These are phyloP conservation scores for Hanleya hanleyi DNA, from an alignment of 2,888 invertebrate genomes.

Conservation along the genomic window DNA sequence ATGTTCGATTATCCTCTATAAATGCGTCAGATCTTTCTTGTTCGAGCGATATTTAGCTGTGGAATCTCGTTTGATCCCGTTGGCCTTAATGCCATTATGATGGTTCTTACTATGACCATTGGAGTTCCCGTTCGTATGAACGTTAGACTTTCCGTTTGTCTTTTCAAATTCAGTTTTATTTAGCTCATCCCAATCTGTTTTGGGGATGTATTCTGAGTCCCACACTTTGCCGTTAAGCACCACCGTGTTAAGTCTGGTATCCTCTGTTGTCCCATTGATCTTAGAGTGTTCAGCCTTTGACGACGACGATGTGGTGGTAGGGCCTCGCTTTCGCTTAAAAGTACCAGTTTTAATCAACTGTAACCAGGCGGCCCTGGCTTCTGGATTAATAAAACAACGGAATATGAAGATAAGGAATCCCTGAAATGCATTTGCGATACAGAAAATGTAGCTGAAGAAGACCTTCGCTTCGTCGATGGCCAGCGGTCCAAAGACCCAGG, in stretches of 20 bases:
- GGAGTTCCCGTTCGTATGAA: neutral
- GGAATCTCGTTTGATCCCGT: neutral
- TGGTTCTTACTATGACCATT: neutral
- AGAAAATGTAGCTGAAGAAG: constrained; percentile 63
- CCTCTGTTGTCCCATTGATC: neutral
- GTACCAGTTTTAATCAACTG: constrained; percentile 63
- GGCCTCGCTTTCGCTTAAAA: constrained; percentile 59
- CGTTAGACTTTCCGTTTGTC: neutral
- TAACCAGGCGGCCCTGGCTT: constrained; percentile 62
- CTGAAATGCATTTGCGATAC: constrained; percentile 41
- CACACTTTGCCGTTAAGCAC: neutral
- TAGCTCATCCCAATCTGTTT: neutral
- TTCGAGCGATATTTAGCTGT: neutral
- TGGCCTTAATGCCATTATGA: neutral
- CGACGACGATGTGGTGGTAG: constrained; percentile 26
- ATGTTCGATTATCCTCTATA: too few relatives aligned
- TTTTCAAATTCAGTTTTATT: neutral
- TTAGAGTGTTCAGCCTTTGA: neutral
- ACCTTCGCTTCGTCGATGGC: constrained; percentile 63
- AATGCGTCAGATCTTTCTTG: neutral
- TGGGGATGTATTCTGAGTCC: neutral
- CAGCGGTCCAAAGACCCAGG: constrained; percentile 69
- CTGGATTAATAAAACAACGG: constrained; percentile 63
- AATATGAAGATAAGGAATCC: constrained; percentile 67
- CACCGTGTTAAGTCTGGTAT: neutral